Conservation (phyloP, 1,140 invertebrate species). For the Charaxes varanes region DNA sequence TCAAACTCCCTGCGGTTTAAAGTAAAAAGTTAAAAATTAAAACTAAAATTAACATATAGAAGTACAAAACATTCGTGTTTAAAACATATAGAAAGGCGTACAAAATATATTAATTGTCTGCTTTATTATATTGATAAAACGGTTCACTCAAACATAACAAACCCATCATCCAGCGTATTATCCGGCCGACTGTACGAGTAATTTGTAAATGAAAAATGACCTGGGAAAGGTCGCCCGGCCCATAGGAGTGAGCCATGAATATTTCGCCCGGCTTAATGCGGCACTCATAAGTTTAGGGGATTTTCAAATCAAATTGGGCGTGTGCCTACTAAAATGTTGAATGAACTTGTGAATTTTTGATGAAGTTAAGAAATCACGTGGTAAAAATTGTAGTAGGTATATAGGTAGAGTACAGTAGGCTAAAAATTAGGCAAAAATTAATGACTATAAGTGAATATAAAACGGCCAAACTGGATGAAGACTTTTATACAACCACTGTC, state of each 20-base stretch:
- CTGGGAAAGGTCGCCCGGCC: conserved; percentile 16
- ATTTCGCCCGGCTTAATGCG: conserved; percentile 7
- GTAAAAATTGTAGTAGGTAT: too few species aligned
- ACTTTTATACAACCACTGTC: too few species aligned
- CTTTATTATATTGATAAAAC: conserved; percentile 22
- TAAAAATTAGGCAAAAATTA: too few species aligned
- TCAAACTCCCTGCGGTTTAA: too few species aligned
- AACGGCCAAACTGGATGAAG: too few species aligned
- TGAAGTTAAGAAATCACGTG: too few species aligned
- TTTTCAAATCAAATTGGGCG: conserved; percentile 1
- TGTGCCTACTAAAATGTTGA: too few species aligned
- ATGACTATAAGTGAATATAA: too few species aligned
- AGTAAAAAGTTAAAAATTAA: background rate
- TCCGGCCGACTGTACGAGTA: conserved; percentile 32
- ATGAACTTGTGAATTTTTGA: too few species aligned
- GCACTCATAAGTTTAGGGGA: conserved; percentile 3
- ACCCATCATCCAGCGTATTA: conserved; percentile 20
- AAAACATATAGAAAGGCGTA: background rate
- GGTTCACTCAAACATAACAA: conserved; percentile 24
- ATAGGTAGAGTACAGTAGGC: too few species aligned
- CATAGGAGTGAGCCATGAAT: conserved; percentile 4
- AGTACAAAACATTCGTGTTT: too few species aligned
- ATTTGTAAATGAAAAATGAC: conserved; percentile 48
- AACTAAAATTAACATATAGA: too few species aligned
- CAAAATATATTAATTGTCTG: conserved; percentile 7